phyloP scores from a whole-genome alignment of 2,113 vertebrate genomes.

The Brienomyrus brachyistius region DNA sequence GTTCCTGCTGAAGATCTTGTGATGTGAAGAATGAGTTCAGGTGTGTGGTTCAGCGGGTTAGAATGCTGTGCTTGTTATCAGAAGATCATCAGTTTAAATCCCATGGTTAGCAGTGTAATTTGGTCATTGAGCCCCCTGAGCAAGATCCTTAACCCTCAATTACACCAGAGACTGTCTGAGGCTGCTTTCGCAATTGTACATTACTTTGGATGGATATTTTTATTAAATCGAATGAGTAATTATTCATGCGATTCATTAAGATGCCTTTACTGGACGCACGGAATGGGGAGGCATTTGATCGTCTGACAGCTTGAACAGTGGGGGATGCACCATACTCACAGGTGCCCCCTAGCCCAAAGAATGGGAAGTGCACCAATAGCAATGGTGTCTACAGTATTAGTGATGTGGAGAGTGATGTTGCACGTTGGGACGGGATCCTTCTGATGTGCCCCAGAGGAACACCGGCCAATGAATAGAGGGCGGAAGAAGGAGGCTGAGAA shows the following conservation, averaged over 20 bases:
- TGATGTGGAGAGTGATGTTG: neutral
- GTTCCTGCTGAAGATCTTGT: neutral
- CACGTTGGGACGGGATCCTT: neutral
- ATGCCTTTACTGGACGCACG: neutral
- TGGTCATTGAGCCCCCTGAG: neutral
- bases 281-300: neutral
- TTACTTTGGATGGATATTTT: neutral
- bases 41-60: neutral
- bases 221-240: neutral
- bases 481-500: neutral
- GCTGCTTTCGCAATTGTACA: neutral
- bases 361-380: neutral
- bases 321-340: neutral
- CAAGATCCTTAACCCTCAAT: neutral
- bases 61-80: neutral
- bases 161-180: neutral
- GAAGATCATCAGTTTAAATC: neutral
- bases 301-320: neutral
- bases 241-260: neutral
- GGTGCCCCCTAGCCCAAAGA: neutral
- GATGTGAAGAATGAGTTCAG: neutral
- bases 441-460: neutral
- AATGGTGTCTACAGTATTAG: constrained; percentile 10
- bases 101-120: neutral
- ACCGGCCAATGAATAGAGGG: neutral